Percentiles rank a stretch among this genome's conserved stretches.
These are phyloP conservation scores for Yponomeuta evonymella DNA, from an alignment of 2,888 invertebrate species.

Conservation along the genomic window DNA sequence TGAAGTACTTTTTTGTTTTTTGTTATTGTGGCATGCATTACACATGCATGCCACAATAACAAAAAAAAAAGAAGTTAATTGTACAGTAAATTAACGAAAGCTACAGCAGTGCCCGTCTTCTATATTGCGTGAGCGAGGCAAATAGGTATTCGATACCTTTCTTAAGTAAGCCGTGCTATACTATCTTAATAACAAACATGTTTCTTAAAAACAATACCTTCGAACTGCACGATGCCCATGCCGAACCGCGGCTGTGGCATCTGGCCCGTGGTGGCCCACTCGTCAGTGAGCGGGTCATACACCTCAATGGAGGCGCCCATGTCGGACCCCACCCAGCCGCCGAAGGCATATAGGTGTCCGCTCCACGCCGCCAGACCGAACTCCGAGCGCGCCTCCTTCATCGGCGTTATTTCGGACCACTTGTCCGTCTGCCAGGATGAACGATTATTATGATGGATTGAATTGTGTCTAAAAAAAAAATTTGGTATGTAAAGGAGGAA, in stretches of 20 bases:
- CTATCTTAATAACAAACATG: too few relatives aligned
- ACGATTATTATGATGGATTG: not conserved
- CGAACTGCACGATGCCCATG: constrained; percentile 91
- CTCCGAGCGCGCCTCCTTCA: constrained; percentile 91
- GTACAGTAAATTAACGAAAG: too few relatives aligned
- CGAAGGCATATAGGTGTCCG: constrained; percentile 89
- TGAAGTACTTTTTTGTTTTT: too few relatives aligned
- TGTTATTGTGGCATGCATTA: too few relatives aligned
- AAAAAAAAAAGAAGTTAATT: too few relatives aligned
- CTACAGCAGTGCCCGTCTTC: too few relatives aligned
- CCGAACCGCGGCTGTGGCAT: constrained; percentile 92
- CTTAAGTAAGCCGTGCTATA: too few relatives aligned
- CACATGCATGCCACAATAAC: too few relatives aligned
- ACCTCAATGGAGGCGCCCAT: constrained; percentile 92
- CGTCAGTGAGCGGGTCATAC: constrained; percentile 86
- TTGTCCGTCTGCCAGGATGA: constrained; percentile 60
- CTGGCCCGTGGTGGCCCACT: constrained; percentile 86
- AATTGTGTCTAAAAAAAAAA: too few relatives aligned
- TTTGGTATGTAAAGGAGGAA: too few relatives aligned
- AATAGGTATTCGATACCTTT: too few relatives aligned
- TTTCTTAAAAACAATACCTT: constrained; percentile 67
- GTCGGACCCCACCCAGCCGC: constrained; percentile 95
- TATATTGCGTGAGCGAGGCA: too few relatives aligned
- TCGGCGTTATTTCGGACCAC: constrained; percentile 80
- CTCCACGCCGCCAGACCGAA: constrained; percentile 91